Evolutionary conservation across 37 sponge, comb jelly and placozoan genomes (phyloP), one percentile per base, ranked within the genome.

Genomic region (Beroe ovata): DNA sequence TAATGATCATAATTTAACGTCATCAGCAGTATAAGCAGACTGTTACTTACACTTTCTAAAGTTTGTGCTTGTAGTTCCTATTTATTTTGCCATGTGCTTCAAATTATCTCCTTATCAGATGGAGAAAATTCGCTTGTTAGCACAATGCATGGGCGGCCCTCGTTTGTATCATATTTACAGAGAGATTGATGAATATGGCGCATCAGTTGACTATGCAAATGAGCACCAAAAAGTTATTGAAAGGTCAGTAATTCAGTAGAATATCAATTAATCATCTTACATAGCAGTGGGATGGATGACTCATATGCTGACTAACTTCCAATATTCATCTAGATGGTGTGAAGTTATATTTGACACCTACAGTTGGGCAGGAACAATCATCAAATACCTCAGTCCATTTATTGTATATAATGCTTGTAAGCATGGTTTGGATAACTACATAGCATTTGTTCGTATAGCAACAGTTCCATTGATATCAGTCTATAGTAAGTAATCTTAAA

Each of bases 401-500:
- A 77, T 77, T 77, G 84, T 42, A 14, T 77, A 77, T 23, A 39
- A 77, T 77, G 84, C 54, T 3, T 77, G 41, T 35, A 77, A 77
- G 41, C 42, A 77, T 42, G 54, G 84, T 21, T 26, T 23, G n/a
- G 84, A 77, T 6, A 21, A 1, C 33, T 40, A 33, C 47, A 34
- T 77, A 22, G 84, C 54, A 1, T 42, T 77, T n/a, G 42, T 1
- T 14, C 26, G 33, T 30, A 2, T 20, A 18, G 1, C 84, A 25
- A 25, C 25, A 16, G 33, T 36, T 36, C 54, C 54, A 42, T 28
- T 42, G 1, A 20, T 77, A 42, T 41, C 84, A 42, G 22, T 77
- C 21, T 77, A 77, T 42, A 3, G 84, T 77, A 77, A 77, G 84
- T n/a, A n/a, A n/a, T n/a, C n/a, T n/a, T n/a, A n/a, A n/a, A n/a